Evolutionary conservation across 2,888 invertebrate species (phyloP), one percentile per base, ranked within the genome.

Genomic region (Cenopis cana): DNA sequence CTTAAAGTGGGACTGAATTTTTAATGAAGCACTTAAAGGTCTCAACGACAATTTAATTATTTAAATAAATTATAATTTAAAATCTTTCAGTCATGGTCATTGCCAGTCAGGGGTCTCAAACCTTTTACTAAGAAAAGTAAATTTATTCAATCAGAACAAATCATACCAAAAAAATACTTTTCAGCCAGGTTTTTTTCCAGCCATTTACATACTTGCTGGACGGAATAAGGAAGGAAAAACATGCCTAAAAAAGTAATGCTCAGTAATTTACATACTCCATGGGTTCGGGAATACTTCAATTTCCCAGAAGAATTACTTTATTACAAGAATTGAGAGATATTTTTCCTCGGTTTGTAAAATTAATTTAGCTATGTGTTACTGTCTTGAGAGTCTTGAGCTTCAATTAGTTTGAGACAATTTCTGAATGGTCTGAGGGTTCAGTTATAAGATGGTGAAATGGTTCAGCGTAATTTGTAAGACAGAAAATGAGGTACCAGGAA

Each of bases 251-350:
- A 75, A 77, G 77, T 76, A 69, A 61, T 78, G 76, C 76, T 77
- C 75, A 74, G 68, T 17, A 59, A 79, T 80, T 79, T 81, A 74
- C 80, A 80, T 80, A 81, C 79, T 78, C 77, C 57, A 56, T 57
- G 41, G 55, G 33, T 65, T 74, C 75, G 75, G 66, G 76, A 77
- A 76, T 77, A 1, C 75, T 78, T 76, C 77, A 78, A 80, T 79
- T 79, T 79, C 77, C 77, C 74, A 74, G 38, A 64, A 17, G 70
- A 24, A 6, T 46, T 33, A n/a, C 11, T 70, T 65, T 61, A 61
- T 61, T 54, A 54, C 46, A 55, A 66, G 50, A n/a, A 33, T 54
- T 68, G 54, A 52, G 24, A 14, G 14, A 41, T 60, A 41, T 68
- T 60, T 54, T 60, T 14, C 52, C 12, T 14, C 12, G 41, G 20